Conservation (phyloP, 2,888 invertebrate genomes). For the Stenurella melanura region DNA sequence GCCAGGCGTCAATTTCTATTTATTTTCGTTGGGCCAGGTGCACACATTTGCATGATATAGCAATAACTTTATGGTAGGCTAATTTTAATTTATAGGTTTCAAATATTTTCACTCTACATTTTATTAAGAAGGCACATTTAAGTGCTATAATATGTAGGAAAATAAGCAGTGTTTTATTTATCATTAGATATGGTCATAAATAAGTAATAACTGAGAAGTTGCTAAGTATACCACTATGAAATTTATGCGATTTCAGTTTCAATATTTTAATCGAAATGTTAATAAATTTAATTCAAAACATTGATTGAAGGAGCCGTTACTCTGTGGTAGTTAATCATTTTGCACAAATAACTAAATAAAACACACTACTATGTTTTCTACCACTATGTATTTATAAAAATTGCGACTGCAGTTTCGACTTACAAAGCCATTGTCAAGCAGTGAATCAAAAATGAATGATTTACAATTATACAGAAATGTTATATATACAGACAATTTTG, state of each 20-base stretch:
- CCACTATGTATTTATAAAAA: no score
- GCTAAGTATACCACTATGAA: not conserved
- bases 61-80: conserved; percentile 47
- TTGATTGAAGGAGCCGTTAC: no score
- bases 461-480: no score
- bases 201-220: not conserved
- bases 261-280: no score
- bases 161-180: conserved; percentile 23
- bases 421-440: no score
- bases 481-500: no score
- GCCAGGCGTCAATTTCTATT: conserved; percentile 35
- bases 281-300: no score
- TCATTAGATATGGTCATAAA: not conserved
- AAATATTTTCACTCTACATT: conserved; percentile 32
- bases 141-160: conserved; percentile 9
- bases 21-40: conserved; percentile 46
- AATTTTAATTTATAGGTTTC: conserved; percentile 40
- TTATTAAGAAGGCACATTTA: conserved; percentile 17
- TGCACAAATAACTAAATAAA: no score
- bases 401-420: no score
- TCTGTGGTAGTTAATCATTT: no score
- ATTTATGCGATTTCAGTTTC: not conserved
- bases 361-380: no score
- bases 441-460: no score
- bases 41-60: conserved; percentile 49